phyloP scores from a whole-genome alignment of 2,113 vertebrate genomes.

The Labeo rohita region DNA sequence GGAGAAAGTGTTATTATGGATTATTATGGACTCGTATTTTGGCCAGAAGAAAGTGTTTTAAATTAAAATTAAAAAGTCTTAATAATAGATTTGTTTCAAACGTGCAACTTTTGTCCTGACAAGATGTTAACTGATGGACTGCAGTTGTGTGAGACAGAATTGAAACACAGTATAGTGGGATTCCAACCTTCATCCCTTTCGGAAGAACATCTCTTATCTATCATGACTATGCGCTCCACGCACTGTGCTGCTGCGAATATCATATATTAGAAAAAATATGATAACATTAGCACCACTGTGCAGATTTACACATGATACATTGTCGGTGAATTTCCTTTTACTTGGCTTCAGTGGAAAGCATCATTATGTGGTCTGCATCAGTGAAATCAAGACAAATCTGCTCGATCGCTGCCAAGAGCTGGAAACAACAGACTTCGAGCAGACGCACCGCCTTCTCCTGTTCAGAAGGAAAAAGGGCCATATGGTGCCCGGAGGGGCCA shows the following conservation, averaged over 20 bases:
- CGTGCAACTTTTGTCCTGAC: not conserved
- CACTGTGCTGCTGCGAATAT: not conserved
- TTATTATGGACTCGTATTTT: too few species aligned
- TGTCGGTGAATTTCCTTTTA: constrained; percentile 14
- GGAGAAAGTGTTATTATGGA: too few species aligned
- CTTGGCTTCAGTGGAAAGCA: constrained; percentile 2
- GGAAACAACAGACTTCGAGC: constrained; percentile 26
- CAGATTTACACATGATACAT: constrained; percentile 9
- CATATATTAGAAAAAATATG: not conserved
- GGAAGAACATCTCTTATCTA: not conserved
- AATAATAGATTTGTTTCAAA: too few species aligned
- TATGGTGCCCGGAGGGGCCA: constrained; percentile 53
- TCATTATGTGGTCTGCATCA: constrained; percentile 42
- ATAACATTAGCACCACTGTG: not conserved
- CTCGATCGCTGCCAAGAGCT: constrained; percentile 28
- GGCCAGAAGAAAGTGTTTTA: too few species aligned
- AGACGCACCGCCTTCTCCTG: constrained; percentile 6
- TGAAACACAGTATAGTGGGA: not conserved
- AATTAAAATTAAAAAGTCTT: too few species aligned
- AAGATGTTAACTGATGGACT: not conserved
- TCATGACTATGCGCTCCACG: not conserved
- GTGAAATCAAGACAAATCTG: constrained; percentile 46
- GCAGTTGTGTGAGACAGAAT: not conserved
- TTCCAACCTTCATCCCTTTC: not conserved
- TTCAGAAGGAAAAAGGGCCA: constrained; percentile 41